Conservation (phyloP, 2,797 vertebrate species). For the Aotus griseimembra region DNA sequence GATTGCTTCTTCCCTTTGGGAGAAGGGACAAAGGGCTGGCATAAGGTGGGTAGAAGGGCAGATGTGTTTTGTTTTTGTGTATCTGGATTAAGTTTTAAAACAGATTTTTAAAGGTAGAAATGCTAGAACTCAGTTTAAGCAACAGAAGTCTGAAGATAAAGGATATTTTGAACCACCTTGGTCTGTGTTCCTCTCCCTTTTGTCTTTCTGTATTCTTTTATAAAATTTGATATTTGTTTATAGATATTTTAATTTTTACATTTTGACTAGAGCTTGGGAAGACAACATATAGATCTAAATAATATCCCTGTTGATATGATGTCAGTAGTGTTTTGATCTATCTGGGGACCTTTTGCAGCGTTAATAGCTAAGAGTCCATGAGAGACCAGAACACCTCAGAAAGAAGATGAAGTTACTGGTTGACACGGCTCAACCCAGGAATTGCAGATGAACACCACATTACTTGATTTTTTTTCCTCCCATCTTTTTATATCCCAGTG, state of each 20-base stretch:
- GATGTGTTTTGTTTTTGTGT: neutral
- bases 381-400: neutral
- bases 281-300: neutral
- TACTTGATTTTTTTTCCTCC: neutral
- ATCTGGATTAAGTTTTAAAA: constrained; percentile 52
- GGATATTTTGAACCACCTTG: neutral
- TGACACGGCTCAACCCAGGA: neutral
- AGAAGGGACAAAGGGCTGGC: neutral
- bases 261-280: neutral
- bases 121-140: neutral
- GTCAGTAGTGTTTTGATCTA: neutral
- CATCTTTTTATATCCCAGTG: neutral
- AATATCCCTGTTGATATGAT: neutral
- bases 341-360: neutral
- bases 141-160: neutral
- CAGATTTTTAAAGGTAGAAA: constrained; percentile 37
- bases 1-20: neutral
- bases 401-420: neutral
- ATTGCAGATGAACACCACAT: neutral
- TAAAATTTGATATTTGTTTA: neutral
- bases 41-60: neutral
- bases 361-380: neutral
- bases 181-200: neutral
- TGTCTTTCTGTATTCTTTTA: constrained; percentile 7
- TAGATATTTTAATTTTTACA: neutral